Conservation (phyloP, 1,140 invertebrate species). For the Tetramorium simillimum region DNA sequence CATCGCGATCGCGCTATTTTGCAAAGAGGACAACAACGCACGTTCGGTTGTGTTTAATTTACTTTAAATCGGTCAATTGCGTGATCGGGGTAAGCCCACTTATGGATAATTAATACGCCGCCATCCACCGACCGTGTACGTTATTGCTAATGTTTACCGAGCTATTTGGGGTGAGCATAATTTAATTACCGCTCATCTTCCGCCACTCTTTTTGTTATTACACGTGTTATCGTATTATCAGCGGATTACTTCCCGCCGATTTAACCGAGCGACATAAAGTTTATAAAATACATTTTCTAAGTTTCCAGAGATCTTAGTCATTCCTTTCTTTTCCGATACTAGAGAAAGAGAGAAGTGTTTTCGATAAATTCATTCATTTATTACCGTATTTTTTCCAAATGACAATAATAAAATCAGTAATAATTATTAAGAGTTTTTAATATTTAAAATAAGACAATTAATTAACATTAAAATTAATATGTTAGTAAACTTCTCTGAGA, state of each 20-base stretch:
- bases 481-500: background rate
- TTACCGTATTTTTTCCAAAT: background rate
- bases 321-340: background rate
- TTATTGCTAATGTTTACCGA: constrained; percentile 45
- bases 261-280: background rate
- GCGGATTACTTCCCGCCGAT: constrained; percentile 22
- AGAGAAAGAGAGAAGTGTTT: background rate
- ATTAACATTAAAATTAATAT: background rate
- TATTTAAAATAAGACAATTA: background rate
- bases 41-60: constrained; percentile 3
- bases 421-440: background rate
- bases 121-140: background rate
- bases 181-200: constrained; percentile 51
- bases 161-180: constrained; percentile 33
- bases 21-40: background rate
- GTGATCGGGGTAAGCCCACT: constrained; percentile 31
- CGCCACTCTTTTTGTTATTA: constrained; percentile 35
- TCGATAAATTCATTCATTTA: background rate
- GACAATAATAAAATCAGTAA: background rate
- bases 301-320: background rate
- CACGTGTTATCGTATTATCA: constrained; percentile 17
- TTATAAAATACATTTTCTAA: background rate
- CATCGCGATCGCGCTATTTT: background rate
- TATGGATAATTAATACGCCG: constrained; percentile 32
- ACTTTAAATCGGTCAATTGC: constrained; percentile 21